These are phyloP conservation scores for Drosophila quadrilineata DNA, from an alignment of 1,140 invertebrate species.

Conservation along the genomic window DNA sequence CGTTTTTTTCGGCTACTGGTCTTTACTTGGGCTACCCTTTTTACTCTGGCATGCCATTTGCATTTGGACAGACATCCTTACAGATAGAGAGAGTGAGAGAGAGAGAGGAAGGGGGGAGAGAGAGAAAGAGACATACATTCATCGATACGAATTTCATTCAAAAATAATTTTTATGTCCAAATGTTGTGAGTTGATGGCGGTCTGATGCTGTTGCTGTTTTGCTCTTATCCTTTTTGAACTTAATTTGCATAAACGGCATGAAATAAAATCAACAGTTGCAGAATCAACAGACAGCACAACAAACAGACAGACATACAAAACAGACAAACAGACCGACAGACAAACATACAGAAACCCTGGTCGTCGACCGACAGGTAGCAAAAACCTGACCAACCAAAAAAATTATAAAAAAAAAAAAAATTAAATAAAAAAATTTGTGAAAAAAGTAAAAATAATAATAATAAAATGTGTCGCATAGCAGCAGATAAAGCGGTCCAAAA, in stretches of 20 bases:
- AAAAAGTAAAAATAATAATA: conserved; percentile 49
- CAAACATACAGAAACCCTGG: conserved; percentile 4
- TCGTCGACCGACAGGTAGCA: conserved; percentile 54
- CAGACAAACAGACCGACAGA: conserved; percentile 14
- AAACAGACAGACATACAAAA: conserved; percentile 22
- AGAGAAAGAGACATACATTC: conserved; percentile 29
- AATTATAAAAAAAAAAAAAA: conserved; percentile 1
- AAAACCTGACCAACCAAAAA: conserved; percentile 39
- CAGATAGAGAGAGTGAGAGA: conserved; percentile 25
- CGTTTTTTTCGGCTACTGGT: conserved; percentile 72
- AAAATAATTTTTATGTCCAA: conserved; percentile 78
- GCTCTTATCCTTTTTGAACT: conserved; percentile 78
- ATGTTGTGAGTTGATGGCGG: conserved; percentile 51
- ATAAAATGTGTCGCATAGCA: conserved; percentile 55
- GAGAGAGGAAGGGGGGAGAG: no score
- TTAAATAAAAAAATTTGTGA: no score
- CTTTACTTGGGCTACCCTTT: conserved; percentile 59
- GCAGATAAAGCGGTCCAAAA: conserved; percentile 55
- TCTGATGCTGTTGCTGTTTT: conserved; percentile 52
- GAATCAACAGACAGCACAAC: conserved; percentile 44
- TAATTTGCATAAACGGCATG: conserved; percentile 78
- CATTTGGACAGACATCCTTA: conserved; percentile 50
- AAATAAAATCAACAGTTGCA: conserved; percentile 79
- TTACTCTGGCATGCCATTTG: conserved; percentile 55
- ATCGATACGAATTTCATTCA: conserved; percentile 79